A percentile compares a stretch with the other conserved stretches of the same genome.
Evolutionary conservation across 2,113 vertebrate genomes (phyloP).

Genomic region (Siphamia tubifer): DNA sequence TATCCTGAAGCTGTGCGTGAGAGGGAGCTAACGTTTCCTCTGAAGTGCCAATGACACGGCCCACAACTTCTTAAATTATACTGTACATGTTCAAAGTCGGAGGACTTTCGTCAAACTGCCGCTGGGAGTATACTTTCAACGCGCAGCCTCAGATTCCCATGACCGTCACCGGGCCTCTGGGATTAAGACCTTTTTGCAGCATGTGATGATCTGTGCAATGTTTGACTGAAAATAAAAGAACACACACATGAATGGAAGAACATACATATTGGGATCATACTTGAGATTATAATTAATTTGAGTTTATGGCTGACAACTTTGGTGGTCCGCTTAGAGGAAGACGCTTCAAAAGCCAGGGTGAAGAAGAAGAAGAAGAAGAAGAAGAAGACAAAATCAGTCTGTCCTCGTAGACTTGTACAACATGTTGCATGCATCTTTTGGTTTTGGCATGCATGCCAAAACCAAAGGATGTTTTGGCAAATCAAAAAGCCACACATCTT

Average conservation of each 20-base stretch:
- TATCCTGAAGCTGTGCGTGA: background rate
- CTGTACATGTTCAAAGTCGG: slow-evolving; percentile 1
- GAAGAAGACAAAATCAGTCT: slow-evolving; percentile 8
- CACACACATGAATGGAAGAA: background rate
- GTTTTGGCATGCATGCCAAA: slow-evolving; percentile 36
- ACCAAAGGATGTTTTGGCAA: slow-evolving; percentile 62
- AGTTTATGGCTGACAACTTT: slow-evolving; percentile 51
- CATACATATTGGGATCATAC: slow-evolving; percentile 25
- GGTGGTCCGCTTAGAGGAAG: slow-evolving; percentile 63
- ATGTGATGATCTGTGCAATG: slow-evolving; percentile 22
- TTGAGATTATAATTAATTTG: slow-evolving; percentile 56
- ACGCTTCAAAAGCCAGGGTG: slow-evolving; percentile 21
- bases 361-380: background rate
- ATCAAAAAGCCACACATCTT: slow-evolving; percentile 48
- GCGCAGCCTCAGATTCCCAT: slow-evolving; percentile 52
- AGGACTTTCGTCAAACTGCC: slow-evolving; percentile 29
- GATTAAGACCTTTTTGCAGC: slow-evolving; percentile 10
- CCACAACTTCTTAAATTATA: slow-evolving; percentile 6
- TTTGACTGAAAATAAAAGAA: background rate
- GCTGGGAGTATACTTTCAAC: slow-evolving; percentile 44
- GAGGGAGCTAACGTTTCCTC: background rate
- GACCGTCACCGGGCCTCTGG: slow-evolving; percentile 42
- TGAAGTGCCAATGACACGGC: slow-evolving; percentile 5
- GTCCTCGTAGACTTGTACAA: slow-evolving; percentile 53
- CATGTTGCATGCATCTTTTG: slow-evolving; percentile 62